A percentile compares a stretch with the other conserved stretches of the same genome.
Evolutionary conservation across 2,888 invertebrate species (phyloP).

Genomic region (Villa cingulata): DNA sequence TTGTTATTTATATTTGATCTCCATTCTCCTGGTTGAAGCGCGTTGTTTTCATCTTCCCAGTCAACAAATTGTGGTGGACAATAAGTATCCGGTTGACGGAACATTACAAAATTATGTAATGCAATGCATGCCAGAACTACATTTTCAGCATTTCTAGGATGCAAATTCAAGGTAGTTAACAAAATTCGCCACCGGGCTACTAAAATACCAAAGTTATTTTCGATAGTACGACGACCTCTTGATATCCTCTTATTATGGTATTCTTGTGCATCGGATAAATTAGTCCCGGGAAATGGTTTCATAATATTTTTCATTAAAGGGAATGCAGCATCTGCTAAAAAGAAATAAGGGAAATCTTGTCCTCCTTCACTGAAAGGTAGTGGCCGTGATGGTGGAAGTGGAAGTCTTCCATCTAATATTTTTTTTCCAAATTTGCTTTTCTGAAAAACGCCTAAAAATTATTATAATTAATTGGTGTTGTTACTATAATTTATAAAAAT

Average conservation of each 20-base stretch:
- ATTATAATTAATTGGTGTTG: not conserved
- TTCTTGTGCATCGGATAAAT: not conserved
- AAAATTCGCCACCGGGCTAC: slow-evolving; percentile 10
- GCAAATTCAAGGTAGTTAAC: slow-evolving; percentile 6
- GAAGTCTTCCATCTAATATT: not conserved
- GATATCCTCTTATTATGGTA: slow-evolving; percentile 7
- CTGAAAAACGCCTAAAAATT: not conserved
- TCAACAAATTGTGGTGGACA: not conserved
- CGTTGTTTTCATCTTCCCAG: not conserved
- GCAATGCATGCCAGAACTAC: slow-evolving; percentile 7
- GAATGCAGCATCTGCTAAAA: slow-evolving; percentile 9
- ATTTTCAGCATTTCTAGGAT: slow-evolving; percentile 8
- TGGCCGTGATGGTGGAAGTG: not conserved
- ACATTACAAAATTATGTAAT: slow-evolving; percentile 11
- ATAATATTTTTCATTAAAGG: slow-evolving; percentile 6
- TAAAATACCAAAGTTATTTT: slow-evolving; percentile 9
- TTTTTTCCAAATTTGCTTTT: not conserved
- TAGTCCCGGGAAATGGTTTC: slow-evolving; percentile 6
- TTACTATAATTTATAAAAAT: not conserved
- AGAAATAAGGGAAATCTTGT: slow-evolving; percentile 6
- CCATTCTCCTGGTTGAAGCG: not conserved
- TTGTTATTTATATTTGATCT: not conserved
- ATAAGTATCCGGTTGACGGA: not conserved
- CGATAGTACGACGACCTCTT: slow-evolving; percentile 4
- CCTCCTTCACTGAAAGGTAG: not conserved